Conservation (phyloP, 2,113 vertebrate species). For the Centropristis striata region DNA sequence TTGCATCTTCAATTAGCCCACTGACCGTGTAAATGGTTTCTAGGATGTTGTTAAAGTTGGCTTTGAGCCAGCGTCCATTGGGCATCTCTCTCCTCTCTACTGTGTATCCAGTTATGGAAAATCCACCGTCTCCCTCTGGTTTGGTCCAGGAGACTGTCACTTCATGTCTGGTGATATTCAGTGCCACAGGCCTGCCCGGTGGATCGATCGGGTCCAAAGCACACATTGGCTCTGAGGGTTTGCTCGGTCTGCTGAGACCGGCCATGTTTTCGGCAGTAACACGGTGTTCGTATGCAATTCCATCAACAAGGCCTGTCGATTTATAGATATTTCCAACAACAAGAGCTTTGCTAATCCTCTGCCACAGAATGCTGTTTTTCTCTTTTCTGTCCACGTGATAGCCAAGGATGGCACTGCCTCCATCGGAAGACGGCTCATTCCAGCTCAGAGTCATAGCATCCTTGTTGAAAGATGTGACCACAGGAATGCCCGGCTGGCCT, state of each 20-base stretch:
- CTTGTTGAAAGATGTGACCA: conserved; percentile 92
- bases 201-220: conserved; percentile 95
- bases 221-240: conserved; percentile 91
- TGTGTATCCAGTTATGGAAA: conserved; percentile 96
- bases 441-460: conserved; percentile 95
- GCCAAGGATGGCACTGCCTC: conserved; percentile 95
- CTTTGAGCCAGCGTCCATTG: conserved; percentile 97
- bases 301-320: conserved; percentile 94
- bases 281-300: conserved; percentile 96
- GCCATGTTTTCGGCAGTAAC: conserved; percentile 97
- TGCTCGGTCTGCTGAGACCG: conserved; percentile 96
- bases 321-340: conserved; percentile 97
- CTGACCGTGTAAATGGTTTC: conserved; percentile 97
- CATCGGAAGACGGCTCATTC: conserved; percentile 95
- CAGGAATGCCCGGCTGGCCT: conserved; percentile 93
- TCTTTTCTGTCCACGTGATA: conserved; percentile 98
- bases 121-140: conserved; percentile 97
- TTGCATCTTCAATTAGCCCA: conserved; percentile 94
- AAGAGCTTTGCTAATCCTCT: conserved; percentile 92
- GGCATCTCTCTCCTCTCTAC: conserved; percentile 97
- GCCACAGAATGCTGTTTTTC: conserved; percentile 96
- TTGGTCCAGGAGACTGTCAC: conserved; percentile 95
- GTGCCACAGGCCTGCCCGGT: conserved; percentile 92
- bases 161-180: conserved; percentile 96
- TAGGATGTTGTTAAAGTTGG: conserved; percentile 97